Base-by-base conservation (phyloP, 2,113 vertebrate genomes). In the Cryptotis parvus region DNA sequence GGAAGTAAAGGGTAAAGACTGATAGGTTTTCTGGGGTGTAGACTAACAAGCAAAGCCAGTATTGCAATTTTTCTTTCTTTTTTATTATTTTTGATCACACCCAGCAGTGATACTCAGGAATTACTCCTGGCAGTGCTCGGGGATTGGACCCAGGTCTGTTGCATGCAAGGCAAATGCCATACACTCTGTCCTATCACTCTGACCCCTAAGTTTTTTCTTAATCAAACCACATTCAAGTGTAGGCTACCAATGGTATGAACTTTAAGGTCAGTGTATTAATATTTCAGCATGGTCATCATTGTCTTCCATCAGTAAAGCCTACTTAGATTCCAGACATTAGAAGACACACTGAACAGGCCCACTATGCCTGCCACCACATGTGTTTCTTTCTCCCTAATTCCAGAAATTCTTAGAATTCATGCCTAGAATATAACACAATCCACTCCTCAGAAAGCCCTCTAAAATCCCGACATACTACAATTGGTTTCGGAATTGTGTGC, bases 311-410 rank as follows among this genome's bases (percentile, higher is more conserved):
- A 90, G 0, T 6, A 11, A 90, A 22, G 11, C 4, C 6, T 39
- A 43, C 33, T 55, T 35, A 70, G 55, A 31, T 82, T 91, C 7
- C 9, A 58, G 33, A 1, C 0, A 14, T 70, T 81, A 16, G 29
- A 45, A 41, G 66, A 82, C 9, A 31, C 52, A 69, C 41, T 29
- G 66, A 65, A 63, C 22, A 82, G 29, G 18, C 14, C 41, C 2
- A 65, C 6, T 7, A 37, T 15, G 37, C 61, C 22, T 92, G 24
- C 68, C 39, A 58, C 41, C 9, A 26, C 65, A 16, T 81, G 9
- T 58, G 74, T 72, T 18, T 43, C 22, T 70, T 78, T 55, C 75
- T 85, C 63, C 31, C 16, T 90, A 85, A 90, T 91, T 74, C 39
- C 31, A 69, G 11, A 15, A 87, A 49, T 90, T 10, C 45, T 84